Conservation (phyloP, 2,113 vertebrate species). For the Larimichthys polyactis region DNA sequence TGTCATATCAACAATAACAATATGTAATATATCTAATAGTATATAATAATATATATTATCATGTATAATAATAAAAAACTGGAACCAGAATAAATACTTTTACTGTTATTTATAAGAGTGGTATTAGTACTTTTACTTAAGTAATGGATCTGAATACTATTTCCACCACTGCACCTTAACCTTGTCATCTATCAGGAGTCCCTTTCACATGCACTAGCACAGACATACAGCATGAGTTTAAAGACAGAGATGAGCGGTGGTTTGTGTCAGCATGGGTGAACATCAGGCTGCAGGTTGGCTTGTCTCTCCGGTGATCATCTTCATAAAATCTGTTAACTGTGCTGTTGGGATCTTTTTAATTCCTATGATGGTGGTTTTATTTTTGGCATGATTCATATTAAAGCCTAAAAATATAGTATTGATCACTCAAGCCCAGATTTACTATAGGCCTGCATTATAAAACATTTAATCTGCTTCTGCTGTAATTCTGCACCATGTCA, state of each 20-base stretch:
- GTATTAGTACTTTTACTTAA: no score
- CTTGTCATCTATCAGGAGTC: background rate
- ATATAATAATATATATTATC: no score
- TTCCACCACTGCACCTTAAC: background rate
- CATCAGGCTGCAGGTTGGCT: constrained; percentile 22
- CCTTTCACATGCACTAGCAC: constrained; percentile 34
- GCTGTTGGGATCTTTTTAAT: background rate
- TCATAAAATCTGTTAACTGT: background rate
- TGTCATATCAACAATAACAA: no score
- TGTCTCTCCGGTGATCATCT: background rate
- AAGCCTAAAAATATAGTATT: background rate
- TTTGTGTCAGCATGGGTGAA: constrained; percentile 52
- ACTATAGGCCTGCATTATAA: background rate
- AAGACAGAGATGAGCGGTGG: constrained; percentile 32
- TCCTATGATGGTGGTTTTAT: background rate
- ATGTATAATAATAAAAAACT: no score
- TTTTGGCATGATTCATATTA: constrained; percentile 1
- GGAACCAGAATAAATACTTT: no score
- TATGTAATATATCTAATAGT: no score
- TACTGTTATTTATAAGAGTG: no score
- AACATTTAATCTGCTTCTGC: background rate
- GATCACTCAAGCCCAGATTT: background rate
- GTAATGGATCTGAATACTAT: background rate
- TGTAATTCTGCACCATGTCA: background rate
- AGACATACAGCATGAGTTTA: constrained; percentile 2